Evolutionary conservation across 92 coral and sea anemone species (phyloP).

Genomic region (Heteractis magnifica): DNA sequence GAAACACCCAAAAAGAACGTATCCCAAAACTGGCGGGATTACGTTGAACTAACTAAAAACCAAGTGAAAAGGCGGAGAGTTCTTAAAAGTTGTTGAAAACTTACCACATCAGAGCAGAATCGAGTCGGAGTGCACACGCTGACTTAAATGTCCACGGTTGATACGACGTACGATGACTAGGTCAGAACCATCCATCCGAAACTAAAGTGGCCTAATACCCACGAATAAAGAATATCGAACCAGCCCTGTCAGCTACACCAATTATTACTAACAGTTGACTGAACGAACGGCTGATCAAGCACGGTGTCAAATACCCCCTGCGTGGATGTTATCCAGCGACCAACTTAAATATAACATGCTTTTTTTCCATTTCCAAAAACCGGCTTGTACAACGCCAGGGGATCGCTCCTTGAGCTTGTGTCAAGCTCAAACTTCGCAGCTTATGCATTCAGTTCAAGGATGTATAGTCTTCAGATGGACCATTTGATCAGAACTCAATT

Average conservation of each 20-base stretch:
- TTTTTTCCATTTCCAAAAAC: neutral
- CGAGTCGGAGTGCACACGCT: neutral
- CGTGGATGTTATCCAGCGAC: slow-evolving; percentile 9
- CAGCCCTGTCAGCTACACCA: neutral
- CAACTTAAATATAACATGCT: neutral
- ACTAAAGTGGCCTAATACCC: slow-evolving; percentile 1
- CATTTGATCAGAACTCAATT: neutral
- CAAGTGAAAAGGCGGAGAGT: neutral
- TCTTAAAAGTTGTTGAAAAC: neutral
- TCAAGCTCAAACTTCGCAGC: too few species aligned
- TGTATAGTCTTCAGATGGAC: neutral
- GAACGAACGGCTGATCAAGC: slow-evolving; percentile 5
- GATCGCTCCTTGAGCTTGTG: too few species aligned
- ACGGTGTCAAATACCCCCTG: slow-evolving; percentile 16
- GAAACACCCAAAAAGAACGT: too few species aligned
- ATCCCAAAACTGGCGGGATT: too few species aligned
- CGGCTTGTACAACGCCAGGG: neutral
- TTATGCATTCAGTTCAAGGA: neutral
- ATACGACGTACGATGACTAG: neutral
- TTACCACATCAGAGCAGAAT: neutral
- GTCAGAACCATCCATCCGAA: neutral
- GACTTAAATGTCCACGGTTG: neutral
- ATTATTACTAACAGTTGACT: slow-evolving; percentile 2
- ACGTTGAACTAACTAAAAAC: too few species aligned
- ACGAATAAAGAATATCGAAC: slow-evolving; percentile 1